Evolutionary conservation across 2,113 vertebrate species (phyloP).

Genomic region (Hyaena hyaena): DNA sequence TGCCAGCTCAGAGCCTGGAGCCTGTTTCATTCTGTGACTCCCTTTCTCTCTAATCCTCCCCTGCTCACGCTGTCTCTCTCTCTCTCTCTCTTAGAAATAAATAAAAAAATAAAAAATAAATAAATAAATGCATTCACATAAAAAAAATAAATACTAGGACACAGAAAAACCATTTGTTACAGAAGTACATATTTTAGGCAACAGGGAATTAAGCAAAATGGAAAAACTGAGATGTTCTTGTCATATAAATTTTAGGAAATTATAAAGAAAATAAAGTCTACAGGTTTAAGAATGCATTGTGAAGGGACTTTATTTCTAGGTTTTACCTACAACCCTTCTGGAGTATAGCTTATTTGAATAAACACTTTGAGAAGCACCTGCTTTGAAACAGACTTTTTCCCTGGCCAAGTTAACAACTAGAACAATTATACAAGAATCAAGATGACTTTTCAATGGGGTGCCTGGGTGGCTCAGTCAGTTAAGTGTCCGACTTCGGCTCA

Average conservation of each 20-base stretch:
- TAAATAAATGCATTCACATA: neutral
- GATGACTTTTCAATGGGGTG: neutral
- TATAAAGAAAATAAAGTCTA: neutral
- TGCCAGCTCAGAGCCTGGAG: no score
- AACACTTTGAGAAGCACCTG: conserved; percentile 12
- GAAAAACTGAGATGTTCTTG: neutral
- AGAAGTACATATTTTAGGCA: neutral
- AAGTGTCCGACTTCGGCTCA: no score
- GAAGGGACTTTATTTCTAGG: neutral
- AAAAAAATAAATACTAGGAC: neutral
- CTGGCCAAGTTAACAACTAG: neutral
- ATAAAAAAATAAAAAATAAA: no score
- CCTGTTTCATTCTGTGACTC: no score
- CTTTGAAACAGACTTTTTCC: neutral
- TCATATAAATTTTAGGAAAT: conserved; percentile 7
- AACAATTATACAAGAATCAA: neutral
- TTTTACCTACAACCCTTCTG: neutral
- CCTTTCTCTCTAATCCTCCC: no score
- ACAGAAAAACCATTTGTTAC: neutral
- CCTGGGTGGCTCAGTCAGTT: no score
- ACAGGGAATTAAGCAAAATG: neutral
- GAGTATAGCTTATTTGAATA: neutral
- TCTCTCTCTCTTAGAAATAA: no score
- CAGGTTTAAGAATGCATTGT: neutral
- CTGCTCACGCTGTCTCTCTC: no score